Base-by-base conservation (phyloP, 2,888 invertebrate genomes). In the Scrobipalpa atriplicella region DNA sequence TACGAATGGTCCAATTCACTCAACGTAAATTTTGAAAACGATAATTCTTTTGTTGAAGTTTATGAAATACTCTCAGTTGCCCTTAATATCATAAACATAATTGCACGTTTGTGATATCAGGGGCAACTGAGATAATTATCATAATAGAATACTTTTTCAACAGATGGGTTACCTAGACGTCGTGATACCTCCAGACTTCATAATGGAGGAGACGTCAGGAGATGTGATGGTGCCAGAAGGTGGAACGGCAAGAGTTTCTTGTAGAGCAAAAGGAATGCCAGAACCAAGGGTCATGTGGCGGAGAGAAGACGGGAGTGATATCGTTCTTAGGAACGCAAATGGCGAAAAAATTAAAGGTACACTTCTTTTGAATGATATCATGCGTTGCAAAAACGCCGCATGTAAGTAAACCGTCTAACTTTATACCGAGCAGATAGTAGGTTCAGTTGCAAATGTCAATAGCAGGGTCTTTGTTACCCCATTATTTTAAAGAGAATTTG, bases 151-250 rank as follows among this genome's bases (percentile, higher is more conserved):
- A 2, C 2, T 38, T 38, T 70, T 29, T 66, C 89, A 88, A 10
- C 90, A 97, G 98, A 95, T 97, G 89, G 97, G 97, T 39, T 95
- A 94, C 84, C 92, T 98, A 74, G 96, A 97, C 73, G 97, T 98
- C 65, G 96, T 97, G 36, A 95, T 98, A 72, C 97, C 98, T 41
- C 98, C 98, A n/a, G 97, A 98, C 86, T 98, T 98, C 78, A 94
- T 97, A 70, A 83, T 95, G 18, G 97, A 97, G 79, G 97, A 97
- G 80, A 97, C 97, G 36, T 97, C 97, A n/a, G 96, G 97, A 0
- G 98, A 98, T 83, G 94, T 97, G 13, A 96, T 96, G 94, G 96
- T 97, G 39, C 95, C 96, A 36, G 98, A 98, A 93, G 97, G 97
- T 65, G 96, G 96, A 47, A 94, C 94, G 0, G 95, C 94, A 11